Evolutionary conservation across 2,113 vertebrate genomes (phyloP).

Genomic region (Scopus umbretta): DNA sequence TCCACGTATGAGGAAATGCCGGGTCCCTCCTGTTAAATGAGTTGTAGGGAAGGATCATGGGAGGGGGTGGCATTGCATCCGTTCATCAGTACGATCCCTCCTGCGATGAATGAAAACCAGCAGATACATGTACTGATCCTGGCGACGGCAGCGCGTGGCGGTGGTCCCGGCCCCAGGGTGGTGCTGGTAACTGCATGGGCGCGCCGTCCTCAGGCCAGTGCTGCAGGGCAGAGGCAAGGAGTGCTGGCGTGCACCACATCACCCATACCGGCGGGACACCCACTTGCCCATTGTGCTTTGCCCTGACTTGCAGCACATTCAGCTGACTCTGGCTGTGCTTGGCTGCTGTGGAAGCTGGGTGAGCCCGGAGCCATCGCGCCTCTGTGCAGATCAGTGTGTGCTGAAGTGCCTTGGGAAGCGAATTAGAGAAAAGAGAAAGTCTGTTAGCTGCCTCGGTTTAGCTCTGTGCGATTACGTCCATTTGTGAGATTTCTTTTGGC

Average conservation of each 20-base stretch:
- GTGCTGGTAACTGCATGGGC: background rate
- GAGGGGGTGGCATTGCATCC: background rate
- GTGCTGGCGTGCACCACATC: background rate
- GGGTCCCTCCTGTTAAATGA: background rate
- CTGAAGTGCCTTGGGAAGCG: background rate
- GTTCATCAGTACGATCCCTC: background rate
- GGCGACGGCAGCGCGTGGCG: accelerated
- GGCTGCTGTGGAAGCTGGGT: background rate
- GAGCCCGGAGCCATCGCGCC: accelerated
- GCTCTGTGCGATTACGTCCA: background rate
- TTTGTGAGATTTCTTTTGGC: background rate
- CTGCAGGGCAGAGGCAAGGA: background rate
- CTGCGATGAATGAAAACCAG: background rate
- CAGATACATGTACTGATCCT: background rate
- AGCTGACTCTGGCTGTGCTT: accelerated
- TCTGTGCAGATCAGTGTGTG: background rate
- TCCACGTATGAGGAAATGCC: background rate
- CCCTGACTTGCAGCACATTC: background rate
- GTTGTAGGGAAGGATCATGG: background rate
- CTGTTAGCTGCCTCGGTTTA: background rate
- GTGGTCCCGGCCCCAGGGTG: background rate
- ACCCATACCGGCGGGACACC: accelerated
- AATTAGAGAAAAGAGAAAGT: background rate
- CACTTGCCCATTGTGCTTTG: background rate
- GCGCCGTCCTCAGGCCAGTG: background rate